A percentile compares a stretch with the other conserved stretches of the same genome.
phyloP scores from a whole-genome alignment of 2,113 vertebrate genomes.

The Syngnathus scovelli region DNA sequence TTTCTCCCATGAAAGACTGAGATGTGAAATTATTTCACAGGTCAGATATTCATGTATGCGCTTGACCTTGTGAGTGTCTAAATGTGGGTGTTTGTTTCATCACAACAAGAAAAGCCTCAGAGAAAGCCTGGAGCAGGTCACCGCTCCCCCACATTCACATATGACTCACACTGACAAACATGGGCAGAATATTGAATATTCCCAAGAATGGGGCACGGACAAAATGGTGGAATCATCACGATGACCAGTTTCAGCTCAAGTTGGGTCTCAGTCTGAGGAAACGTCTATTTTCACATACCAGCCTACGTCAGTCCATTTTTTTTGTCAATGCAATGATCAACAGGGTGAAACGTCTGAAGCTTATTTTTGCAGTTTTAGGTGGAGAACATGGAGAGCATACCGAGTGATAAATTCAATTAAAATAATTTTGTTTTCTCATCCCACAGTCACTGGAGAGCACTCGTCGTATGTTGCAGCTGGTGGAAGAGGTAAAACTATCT shows the following conservation, averaged over 20 bases:
- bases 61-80: slow-evolving; percentile 2
- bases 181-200: slow-evolving; percentile 65
- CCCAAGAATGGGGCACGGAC: slow-evolving; percentile 27
- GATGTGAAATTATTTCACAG: background rate
- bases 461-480: slow-evolving; percentile 97
- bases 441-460: slow-evolving; percentile 95
- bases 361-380: no score
- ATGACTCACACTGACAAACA: slow-evolving; percentile 62
- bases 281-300: background rate
- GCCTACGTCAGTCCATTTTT: background rate
- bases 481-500: slow-evolving; percentile 88
- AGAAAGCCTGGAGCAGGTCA: slow-evolving; percentile 36
- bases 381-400: no score
- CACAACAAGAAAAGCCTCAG: slow-evolving; percentile 9
- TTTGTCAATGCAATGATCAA: background rate
- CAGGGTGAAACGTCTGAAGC: background rate
- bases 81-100: slow-evolving; percentile 8
- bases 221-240: slow-evolving; percentile 47
- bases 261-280: background rate
- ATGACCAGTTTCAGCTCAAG: slow-evolving; percentile 11
- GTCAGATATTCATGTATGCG: background rate
- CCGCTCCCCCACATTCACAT: slow-evolving; percentile 44
- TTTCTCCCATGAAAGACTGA: background rate
- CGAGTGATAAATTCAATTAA: no score
- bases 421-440: slow-evolving; percentile 19